A percentile compares a stretch with the other conserved stretches of the same genome.
phyloP scores from a whole-genome alignment of 2,888 invertebrate species.

The Drosophila multiciliata region DNA sequence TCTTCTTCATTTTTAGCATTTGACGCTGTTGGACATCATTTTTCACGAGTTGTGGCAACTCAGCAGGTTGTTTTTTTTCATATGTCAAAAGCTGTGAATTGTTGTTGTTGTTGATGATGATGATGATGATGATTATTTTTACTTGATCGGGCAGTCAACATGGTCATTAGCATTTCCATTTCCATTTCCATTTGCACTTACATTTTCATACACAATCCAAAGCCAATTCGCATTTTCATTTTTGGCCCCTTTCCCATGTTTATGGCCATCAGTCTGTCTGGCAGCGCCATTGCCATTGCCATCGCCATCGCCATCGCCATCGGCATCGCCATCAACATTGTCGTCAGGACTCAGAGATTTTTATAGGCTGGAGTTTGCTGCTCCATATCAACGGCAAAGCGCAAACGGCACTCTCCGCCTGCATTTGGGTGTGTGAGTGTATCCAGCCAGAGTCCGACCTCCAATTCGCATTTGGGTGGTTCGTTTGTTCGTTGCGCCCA shows the following conservation, averaged over 20 bases:
- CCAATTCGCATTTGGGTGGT: conserved; percentile 42
- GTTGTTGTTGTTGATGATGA: background rate
- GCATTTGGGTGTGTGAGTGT: conserved; percentile 4
- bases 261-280: conserved; percentile 58
- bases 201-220: conserved; percentile 19
- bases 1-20: conserved; percentile 2
- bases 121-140: conserved; percentile 21
- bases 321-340: conserved; percentile 73
- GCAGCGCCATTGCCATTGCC: conserved; percentile 76
- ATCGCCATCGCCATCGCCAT: conserved; percentile 71
- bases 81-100: background rate
- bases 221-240: conserved; percentile 26
- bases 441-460: conserved; percentile 15
- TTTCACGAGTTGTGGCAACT: conserved; percentile 18
- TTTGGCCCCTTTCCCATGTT: conserved; percentile 20
- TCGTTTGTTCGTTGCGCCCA: conserved; percentile 27
- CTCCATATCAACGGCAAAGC: conserved; percentile 20
- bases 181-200: conserved; percentile 32
- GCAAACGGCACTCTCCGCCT: background rate
- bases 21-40: conserved; percentile 28
- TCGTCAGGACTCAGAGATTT: conserved; percentile 75
- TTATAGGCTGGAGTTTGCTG: conserved; percentile 58
- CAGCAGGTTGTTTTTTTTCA: conserved; percentile 39
- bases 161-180: conserved; percentile 54
- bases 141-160: conserved; percentile 50